Percentiles rank a stretch among this genome's conserved stretches.
Evolutionary conservation across 2,113 vertebrate species (phyloP).

Genomic region (Neodon shergylaensis): DNA sequence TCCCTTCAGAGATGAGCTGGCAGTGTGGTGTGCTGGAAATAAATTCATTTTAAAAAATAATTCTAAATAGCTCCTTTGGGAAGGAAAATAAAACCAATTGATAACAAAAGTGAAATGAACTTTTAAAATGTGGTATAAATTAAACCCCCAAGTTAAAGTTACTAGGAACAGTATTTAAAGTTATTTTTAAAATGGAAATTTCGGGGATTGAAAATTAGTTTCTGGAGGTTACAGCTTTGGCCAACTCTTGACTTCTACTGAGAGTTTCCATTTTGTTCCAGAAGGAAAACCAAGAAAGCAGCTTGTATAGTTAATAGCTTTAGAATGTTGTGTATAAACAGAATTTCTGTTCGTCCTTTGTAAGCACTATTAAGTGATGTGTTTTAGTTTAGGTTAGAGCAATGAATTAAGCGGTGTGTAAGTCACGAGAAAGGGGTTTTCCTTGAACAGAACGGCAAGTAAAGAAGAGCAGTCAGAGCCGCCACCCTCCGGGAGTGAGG

Average conservation of each 20-base stretch:
- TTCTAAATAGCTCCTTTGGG: conserved; percentile 33
- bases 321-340: not conserved
- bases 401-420: conserved; percentile 1
- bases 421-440: conserved; percentile 21
- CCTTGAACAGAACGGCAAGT: not conserved
- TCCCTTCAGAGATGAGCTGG: not conserved
- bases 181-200: conserved; percentile 42
- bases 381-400: conserved; percentile 39
- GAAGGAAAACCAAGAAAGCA: conserved; percentile 49
- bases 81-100: conserved; percentile 54
- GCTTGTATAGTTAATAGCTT: not conserved
- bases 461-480: not conserved
- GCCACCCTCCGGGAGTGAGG: not conserved
- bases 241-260: conserved; percentile 18
- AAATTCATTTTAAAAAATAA: conserved; percentile 36
- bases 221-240: conserved; percentile 32
- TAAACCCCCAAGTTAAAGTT: conserved; percentile 39
- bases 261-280: conserved; percentile 44
- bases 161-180: conserved; percentile 29
- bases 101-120: conserved; percentile 43
- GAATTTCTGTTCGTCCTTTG: not conserved
- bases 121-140: conserved; percentile 37
- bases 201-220: not conserved
- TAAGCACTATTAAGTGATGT: not conserved
- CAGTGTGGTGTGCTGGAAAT: conserved; percentile 6